Conservation (phyloP, 53 echinoderm and acorn worm genomes). For the Hippasteria phrygiana region DNA sequence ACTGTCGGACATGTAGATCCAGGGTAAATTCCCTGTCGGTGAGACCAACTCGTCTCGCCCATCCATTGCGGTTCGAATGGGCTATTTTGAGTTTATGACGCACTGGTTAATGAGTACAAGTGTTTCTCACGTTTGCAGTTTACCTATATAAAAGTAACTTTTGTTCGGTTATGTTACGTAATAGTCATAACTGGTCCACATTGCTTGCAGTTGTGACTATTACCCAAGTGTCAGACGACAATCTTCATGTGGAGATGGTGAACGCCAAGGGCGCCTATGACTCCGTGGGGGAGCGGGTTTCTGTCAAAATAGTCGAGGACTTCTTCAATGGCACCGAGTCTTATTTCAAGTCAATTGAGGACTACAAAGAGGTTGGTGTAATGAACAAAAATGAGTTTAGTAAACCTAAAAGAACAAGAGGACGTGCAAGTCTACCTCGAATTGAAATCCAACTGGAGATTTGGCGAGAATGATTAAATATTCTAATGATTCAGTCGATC, state of each 20-base stretch:
- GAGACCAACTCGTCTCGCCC: too few relatives aligned
- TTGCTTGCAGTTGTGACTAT: not conserved
- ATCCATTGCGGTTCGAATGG: too few relatives aligned
- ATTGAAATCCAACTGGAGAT: too few relatives aligned
- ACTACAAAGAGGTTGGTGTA: not conserved
- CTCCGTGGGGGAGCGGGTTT: not conserved
- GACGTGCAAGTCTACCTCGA: too few relatives aligned
- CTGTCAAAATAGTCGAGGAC: not conserved
- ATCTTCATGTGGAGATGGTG: not conserved
- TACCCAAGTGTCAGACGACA: not conserved
- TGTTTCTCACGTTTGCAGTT: too few relatives aligned
- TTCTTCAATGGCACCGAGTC: slow-evolving; percentile 6
- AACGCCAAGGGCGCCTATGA: not conserved
- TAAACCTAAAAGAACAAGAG: too few relatives aligned
- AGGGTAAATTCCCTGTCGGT: too few relatives aligned
- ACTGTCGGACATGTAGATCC: too few relatives aligned
- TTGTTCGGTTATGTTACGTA: not conserved
- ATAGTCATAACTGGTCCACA: not conserved
- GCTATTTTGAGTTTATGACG: too few relatives aligned
- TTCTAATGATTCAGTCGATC: too few relatives aligned
- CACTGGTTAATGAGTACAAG: too few relatives aligned
- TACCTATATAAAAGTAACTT: not conserved
- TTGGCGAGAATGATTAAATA: too few relatives aligned
- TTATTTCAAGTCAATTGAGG: not conserved
- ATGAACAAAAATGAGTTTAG: not conserved